Percentiles rank a stretch among this genome's conserved stretches.
These are phyloP conservation scores for Simalia tracyae DNA, from an alignment of 2,797 vertebrate genomes.

Conservation along the genomic window DNA sequence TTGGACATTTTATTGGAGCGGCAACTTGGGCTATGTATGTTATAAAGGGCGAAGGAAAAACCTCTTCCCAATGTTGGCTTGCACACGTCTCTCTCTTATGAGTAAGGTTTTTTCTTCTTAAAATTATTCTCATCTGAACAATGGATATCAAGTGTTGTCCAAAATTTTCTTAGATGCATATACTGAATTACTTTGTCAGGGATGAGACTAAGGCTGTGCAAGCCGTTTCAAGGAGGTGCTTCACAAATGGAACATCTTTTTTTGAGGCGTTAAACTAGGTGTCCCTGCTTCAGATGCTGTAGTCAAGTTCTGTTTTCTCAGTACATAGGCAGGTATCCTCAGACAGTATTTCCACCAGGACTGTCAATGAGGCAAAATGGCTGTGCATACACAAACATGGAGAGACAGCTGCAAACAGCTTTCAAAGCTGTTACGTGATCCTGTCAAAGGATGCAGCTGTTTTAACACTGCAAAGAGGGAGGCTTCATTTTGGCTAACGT, in stretches of 20 bases:
- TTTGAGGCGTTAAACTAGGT: background rate
- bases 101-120: slow-evolving; percentile 9
- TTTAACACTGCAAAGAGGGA: background rate
- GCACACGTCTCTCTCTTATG: slow-evolving; percentile 13
- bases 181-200: background rate
- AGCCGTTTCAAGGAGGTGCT: background rate
- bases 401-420: background rate
- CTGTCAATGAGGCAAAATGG: background rate
- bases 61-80: slow-evolving; percentile 12
- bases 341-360: background rate
- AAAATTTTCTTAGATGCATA: background rate
- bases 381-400: background rate
- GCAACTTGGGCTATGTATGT: background rate
- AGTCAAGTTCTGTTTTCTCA: background rate
- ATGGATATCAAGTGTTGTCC: background rate
- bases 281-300: background rate
- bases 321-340: background rate
- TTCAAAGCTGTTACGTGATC: background rate
- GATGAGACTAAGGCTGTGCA: background rate
- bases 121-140: slow-evolving; percentile 35
- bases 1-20: slow-evolving; percentile 41
- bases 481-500: background rate
- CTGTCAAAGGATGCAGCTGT: background rate
- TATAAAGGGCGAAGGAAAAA: background rate
- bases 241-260: background rate